Base-by-base conservation (phyloP, 1,140 invertebrate species). In the Penaeus indicus region DNA sequence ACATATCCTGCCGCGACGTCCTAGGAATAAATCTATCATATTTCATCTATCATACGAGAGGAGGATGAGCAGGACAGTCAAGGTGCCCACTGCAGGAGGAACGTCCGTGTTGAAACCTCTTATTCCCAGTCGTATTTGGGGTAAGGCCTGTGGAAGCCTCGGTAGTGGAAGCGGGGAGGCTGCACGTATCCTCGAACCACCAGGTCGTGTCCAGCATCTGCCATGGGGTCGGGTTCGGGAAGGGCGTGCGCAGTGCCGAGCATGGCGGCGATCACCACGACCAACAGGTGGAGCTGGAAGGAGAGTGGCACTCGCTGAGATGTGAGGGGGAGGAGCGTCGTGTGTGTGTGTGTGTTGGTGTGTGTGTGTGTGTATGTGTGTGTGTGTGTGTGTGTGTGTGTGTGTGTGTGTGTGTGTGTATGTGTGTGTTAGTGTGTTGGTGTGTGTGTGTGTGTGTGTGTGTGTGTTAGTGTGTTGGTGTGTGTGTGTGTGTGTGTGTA, bases 141-240 rank as follows among this genome's bases (percentile, higher is more conserved):
- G 75, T 86, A 61, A 25, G 85, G 85, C 21, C 85, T 54, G 27
- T 79, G 21, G 60, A 86, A 86, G 25, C 85, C 85, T 22, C 85
- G 72, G 38, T 86, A 86, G 75, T 86, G 85, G 75, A 86, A 86
- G 54, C 85, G 72, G 8, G 85, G 85, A 8, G 85, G 85, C 25
- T 77, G 85, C 18, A 86, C 72, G 75, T 77, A 86, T n/a, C 32
- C 62, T 1, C 25, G 67, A 19, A 25, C n/a, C 63, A 42, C 32
- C 27, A 69, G 61, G 62, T 84, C 63, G 47, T 62, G 64, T 18
- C 19, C 62, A 22, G 27, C 63, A 16, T 84, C 82, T 27, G 69
- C 42, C 62, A 84, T 8, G 21, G 54, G 22, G 25, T 38, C 60
- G 32, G 63, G 64, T 16, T 67, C 54, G 61, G 32, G 63, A 10